phyloP scores from a whole-genome alignment of 2,113 vertebrate genomes.

The Pandion haliaetus region DNA sequence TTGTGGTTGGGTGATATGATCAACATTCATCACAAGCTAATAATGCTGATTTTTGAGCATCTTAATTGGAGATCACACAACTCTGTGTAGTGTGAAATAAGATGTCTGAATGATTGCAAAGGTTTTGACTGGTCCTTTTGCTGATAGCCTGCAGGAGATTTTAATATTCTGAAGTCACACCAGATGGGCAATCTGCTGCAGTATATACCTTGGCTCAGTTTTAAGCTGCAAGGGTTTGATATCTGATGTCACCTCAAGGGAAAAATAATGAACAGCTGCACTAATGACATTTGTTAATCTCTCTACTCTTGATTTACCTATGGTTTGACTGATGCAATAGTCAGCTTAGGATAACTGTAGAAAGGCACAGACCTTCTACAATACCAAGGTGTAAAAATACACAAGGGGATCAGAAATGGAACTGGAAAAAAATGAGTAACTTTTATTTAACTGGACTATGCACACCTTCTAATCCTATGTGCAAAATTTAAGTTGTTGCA shows the following conservation, averaged over 20 bases:
- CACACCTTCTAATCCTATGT: neutral
- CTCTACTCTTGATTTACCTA: neutral
- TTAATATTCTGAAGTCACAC: constrained; percentile 42
- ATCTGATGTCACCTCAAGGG: constrained; percentile 36
- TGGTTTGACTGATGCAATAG: neutral
- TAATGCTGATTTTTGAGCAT: constrained; percentile 25
- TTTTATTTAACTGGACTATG: neutral
- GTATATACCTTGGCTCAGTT: neutral
- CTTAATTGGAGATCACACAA: constrained; percentile 43
- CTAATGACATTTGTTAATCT: constrained; percentile 24
- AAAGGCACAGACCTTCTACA: neutral
- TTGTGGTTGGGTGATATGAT: neutral
- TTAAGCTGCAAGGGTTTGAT: neutral
- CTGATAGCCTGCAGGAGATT: constrained; percentile 23
- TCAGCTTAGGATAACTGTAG: neutral
- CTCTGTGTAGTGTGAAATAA: constrained; percentile 49
- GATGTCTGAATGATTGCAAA: neutral
- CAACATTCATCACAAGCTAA: constrained; percentile 27
- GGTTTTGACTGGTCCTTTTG: constrained; percentile 36
- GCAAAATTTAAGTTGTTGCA: neutral
- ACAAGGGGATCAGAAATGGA: neutral
- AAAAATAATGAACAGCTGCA: constrained; percentile 27
- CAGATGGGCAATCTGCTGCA: constrained; percentile 25
- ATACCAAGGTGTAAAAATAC: neutral
- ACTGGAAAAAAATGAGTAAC: neutral